Conservation (phyloP, 2,113 vertebrate species). For the Crotalus helleri region DNA sequence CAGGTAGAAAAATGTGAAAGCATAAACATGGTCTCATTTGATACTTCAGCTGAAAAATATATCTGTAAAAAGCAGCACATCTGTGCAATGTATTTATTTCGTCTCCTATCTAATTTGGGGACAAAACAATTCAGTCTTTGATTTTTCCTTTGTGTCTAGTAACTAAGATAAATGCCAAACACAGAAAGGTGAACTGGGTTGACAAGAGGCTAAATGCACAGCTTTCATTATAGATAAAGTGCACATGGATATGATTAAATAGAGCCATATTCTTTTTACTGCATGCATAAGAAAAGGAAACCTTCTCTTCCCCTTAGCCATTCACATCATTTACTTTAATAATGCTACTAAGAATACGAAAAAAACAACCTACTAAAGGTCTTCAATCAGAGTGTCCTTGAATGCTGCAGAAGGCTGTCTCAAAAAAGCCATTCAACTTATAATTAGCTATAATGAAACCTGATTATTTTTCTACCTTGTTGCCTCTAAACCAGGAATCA, state of each 20-base stretch:
- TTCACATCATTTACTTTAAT: background rate
- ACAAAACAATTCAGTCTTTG: background rate
- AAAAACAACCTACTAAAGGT: background rate
- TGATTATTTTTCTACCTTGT: background rate
- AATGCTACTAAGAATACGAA: background rate
- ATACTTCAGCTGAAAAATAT: slow-evolving; percentile 41
- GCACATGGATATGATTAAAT: background rate
- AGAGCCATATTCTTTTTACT: background rate
- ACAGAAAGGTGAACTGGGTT: background rate
- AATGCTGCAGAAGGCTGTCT: background rate
- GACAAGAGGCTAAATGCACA: background rate
- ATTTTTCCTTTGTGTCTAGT: background rate
- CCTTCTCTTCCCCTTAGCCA: background rate
- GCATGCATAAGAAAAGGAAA: background rate
- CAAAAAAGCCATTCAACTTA: background rate
- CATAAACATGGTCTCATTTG: slow-evolving; percentile 21
- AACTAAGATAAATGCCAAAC: background rate
- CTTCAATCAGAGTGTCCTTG: background rate
- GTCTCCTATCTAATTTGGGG: background rate
- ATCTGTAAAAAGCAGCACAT: background rate
- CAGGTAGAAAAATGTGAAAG: slow-evolving; percentile 31
- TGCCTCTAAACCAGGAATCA: background rate
- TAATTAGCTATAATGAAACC: background rate
- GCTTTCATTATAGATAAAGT: background rate
- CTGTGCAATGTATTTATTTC: background rate